Evolutionary conservation across 2,888 invertebrate species (phyloP).

Genomic region (Drosophila prolongata): DNA sequence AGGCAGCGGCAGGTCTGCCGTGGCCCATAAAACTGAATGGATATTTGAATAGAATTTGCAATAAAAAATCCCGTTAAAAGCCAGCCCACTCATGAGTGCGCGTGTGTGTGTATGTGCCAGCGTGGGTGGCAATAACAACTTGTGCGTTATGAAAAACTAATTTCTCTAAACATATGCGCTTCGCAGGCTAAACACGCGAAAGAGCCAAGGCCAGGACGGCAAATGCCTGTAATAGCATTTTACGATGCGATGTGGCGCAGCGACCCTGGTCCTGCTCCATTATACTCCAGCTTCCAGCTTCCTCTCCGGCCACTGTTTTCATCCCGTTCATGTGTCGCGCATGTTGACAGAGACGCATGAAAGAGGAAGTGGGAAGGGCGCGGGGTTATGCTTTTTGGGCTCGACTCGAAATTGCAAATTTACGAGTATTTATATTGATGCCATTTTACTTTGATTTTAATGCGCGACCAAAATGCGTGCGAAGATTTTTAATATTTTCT

Average conservation of each 20-base stretch:
- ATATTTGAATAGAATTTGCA: conserved; percentile 82
- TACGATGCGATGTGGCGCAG: conserved; percentile 36
- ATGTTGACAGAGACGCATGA: conserved; percentile 56
- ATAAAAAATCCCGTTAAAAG: conserved; percentile 81
- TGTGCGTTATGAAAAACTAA: conserved; percentile 82
- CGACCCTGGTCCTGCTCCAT: not conserved
- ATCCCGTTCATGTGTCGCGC: conserved; percentile 28
- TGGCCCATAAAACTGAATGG: conserved; percentile 79
- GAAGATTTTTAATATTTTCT: conserved; percentile 76
- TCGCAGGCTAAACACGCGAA: conserved; percentile 47
- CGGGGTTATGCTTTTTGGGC: conserved; percentile 28
- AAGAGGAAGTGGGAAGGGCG: not conserved
- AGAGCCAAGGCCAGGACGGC: conserved; percentile 14
- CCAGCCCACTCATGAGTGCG: conserved; percentile 41
- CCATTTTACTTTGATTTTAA: conserved; percentile 81
- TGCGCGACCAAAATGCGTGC: conserved; percentile 77
- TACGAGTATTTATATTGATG: conserved; percentile 81
- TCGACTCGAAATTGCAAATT: conserved; percentile 76
- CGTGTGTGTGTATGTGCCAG: conserved; percentile 5
- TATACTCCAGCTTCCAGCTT: not conserved
- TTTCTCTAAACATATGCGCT: conserved; percentile 81
- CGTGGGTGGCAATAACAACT: conserved; percentile 75
- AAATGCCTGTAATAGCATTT: conserved; percentile 2
- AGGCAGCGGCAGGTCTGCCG: conserved; percentile 33
- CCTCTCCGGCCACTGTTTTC: conserved; percentile 2